A percentile compares a stretch with the other conserved stretches of the same genome.
These are phyloP conservation scores for Anas bernieri DNA, from an alignment of 2,797 vertebrate genomes.

Conservation along the genomic window DNA sequence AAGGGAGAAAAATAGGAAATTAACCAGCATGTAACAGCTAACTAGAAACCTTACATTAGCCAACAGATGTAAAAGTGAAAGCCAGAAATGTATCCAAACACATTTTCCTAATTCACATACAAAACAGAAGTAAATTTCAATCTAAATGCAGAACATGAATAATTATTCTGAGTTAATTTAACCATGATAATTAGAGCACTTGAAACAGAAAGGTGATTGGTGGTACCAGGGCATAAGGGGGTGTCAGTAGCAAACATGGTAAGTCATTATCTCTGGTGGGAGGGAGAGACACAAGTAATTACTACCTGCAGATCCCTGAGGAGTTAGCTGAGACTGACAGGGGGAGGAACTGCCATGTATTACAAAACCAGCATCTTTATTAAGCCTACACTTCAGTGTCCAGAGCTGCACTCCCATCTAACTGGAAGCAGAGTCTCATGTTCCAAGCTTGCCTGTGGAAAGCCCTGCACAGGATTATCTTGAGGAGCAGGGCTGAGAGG, in stretches of 20 bases:
- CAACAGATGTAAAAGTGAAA: not conserved
- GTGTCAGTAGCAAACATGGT: not conserved
- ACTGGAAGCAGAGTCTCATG: not conserved
- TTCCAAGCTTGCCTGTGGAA: not conserved
- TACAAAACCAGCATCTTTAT: not conserved
- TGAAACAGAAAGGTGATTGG: not conserved
- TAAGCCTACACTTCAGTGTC: not conserved
- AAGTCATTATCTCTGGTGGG: not conserved
- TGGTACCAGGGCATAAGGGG: not conserved
- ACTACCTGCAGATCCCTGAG: not conserved
- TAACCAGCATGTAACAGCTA: not conserved
- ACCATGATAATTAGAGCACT: not conserved
- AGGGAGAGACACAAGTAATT: not conserved
- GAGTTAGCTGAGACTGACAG: not conserved
- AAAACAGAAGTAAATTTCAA: not conserved
- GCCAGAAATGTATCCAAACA: not conserved
- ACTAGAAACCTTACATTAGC: not conserved
- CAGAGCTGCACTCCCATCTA: not conserved
- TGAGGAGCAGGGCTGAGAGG: accelerated
- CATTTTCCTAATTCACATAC: not conserved
- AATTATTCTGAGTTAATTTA: not conserved
- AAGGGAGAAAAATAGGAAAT: not conserved
- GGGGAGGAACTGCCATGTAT: not conserved
- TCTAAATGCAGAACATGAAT: not conserved
- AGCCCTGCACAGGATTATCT: not conserved